These are phyloP conservation scores for Clarias laeviceps DNA, from an alignment of 2,797 vertebrate species.

Conservation along the genomic window DNA sequence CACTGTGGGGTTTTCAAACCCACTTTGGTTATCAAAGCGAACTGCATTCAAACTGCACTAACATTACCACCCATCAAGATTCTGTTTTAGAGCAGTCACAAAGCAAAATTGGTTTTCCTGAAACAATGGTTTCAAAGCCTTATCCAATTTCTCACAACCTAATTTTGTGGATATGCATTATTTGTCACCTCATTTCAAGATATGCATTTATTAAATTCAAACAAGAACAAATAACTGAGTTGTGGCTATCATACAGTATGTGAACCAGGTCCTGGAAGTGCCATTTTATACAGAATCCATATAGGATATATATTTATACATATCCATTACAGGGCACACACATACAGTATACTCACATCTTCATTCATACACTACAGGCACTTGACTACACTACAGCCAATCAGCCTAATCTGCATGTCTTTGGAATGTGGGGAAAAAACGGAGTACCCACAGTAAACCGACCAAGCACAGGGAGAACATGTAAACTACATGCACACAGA, in stretches of 20 bases:
- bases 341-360: too few relatives aligned
- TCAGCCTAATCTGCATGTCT: too few relatives aligned
- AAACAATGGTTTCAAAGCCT: conserved; percentile 5
- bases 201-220: background rate
- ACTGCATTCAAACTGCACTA: background rate
- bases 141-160: background rate
- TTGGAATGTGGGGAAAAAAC: too few relatives aligned
- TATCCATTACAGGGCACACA: too few relatives aligned
- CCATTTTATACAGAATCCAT: background rate
- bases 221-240: background rate
- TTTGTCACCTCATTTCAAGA: background rate
- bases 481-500: too few relatives aligned
- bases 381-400: too few relatives aligned
- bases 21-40: background rate
- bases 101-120: background rate
- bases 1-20: background rate
- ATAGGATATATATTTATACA: too few relatives aligned
- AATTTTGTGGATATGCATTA: background rate
- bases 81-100: background rate
- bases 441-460: too few relatives aligned
- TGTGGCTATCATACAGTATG: background rate
- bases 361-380: too few relatives aligned
- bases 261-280: background rate
- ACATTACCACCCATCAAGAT: background rate
- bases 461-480: too few relatives aligned